Conservation (phyloP, 1,140 invertebrate genomes). For the Drosophila lacertosa region DNA sequence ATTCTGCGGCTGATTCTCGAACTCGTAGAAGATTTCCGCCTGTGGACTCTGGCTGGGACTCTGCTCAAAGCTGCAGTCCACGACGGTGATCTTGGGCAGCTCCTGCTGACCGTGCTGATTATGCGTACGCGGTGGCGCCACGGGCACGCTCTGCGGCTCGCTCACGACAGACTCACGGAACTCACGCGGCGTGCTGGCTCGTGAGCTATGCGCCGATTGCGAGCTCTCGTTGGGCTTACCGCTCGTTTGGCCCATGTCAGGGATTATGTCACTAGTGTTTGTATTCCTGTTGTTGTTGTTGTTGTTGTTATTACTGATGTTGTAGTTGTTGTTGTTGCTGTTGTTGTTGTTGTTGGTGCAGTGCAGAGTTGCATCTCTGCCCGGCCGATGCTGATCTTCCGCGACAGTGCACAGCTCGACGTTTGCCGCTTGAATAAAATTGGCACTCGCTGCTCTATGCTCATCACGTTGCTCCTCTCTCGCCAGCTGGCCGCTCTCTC, state of each 20-base stretch:
- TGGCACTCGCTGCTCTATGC: slow-evolving; percentile 13
- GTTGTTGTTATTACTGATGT: slow-evolving; percentile 32
- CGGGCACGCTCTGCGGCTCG: slow-evolving; percentile 17
- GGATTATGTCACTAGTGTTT: slow-evolving; percentile 52
- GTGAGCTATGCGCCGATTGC: slow-evolving; percentile 53
- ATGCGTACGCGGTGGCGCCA: slow-evolving; percentile 50
- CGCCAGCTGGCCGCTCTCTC: slow-evolving; percentile 10
- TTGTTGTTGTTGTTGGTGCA: slow-evolving; percentile 41
- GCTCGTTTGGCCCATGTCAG: slow-evolving; percentile 76
- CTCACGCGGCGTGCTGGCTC: slow-evolving; percentile 67
- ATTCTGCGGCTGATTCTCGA: slow-evolving; percentile 37
- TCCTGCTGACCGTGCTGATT: slow-evolving; percentile 45
- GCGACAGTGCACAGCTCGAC: slow-evolving; percentile 61
- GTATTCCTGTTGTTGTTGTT: slow-evolving; percentile 8
- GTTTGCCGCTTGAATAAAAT: slow-evolving; percentile 78
- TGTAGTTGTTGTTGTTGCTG: slow-evolving; percentile 36
- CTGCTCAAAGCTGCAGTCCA: slow-evolving; percentile 64
- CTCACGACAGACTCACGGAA: slow-evolving; percentile 73
- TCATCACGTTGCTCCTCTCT: slow-evolving; percentile 25
- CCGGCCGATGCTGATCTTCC: slow-evolving; percentile 53
- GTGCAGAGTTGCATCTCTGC: slow-evolving; percentile 57
- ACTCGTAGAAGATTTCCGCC: slow-evolving; percentile 67
- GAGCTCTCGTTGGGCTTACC: slow-evolving; percentile 63
- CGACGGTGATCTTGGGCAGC: slow-evolving; percentile 75
- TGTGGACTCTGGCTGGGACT: slow-evolving; percentile 24